Evolutionary conservation across 2,888 invertebrate species (phyloP).

Genomic region (Diplolepis rosae): DNA sequence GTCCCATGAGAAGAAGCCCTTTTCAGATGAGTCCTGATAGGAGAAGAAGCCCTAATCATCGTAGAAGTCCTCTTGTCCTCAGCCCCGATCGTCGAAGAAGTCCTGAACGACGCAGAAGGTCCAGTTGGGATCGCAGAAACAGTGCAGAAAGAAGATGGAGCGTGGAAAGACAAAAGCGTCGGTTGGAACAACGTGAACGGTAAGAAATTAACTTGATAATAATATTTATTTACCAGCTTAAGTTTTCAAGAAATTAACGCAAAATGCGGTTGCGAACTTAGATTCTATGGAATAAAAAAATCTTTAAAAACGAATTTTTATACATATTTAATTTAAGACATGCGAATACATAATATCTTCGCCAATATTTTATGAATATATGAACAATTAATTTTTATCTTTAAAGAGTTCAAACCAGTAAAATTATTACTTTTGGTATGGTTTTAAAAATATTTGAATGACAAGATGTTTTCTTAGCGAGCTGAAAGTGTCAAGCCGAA

Average conservation of each 20-base stretch:
- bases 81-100: slow-evolving; percentile 48
- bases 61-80: slow-evolving; percentile 40
- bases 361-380: too few relatives aligned
- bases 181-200: slow-evolving; percentile 63
- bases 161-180: slow-evolving; percentile 61
- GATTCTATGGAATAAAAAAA: too few relatives aligned
- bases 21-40: slow-evolving; percentile 47
- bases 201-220: slow-evolving; percentile 49
- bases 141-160: slow-evolving; percentile 65
- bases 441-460: slow-evolving; percentile 21
- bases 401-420: too few relatives aligned
- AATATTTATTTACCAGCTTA: not conserved
- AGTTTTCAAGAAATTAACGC: too few relatives aligned
- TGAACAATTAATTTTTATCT: too few relatives aligned
- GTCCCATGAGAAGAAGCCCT: slow-evolving; percentile 52
- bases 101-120: slow-evolving; percentile 50
- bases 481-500: slow-evolving; percentile 57
- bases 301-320: too few relatives aligned
- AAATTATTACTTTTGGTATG: not conserved
- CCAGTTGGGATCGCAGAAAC: slow-evolving; percentile 59
- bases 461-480: slow-evolving; percentile 45
- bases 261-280: too few relatives aligned
- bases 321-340: too few relatives aligned
- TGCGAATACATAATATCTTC: too few relatives aligned
- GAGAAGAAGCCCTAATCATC: slow-evolving; percentile 51